A percentile compares a stretch with the other conserved stretches of the same genome.
Conservation (phyloP, 2,113 vertebrate genomes). For the Patagioenas fasciata region DNA sequence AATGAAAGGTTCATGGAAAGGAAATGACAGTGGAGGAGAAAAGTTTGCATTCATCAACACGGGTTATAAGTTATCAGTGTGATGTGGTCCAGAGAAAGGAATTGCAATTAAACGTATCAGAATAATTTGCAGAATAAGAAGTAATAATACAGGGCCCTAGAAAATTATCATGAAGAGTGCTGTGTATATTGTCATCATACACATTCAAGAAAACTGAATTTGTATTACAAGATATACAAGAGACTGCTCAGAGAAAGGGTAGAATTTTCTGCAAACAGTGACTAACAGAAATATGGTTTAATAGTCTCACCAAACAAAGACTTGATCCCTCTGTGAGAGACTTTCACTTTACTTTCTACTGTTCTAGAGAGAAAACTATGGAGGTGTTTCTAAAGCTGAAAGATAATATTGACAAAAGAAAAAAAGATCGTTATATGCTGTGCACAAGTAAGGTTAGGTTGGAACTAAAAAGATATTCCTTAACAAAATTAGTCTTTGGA, state of each 20-base stretch:
- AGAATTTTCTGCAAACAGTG: slow-evolving; percentile 43
- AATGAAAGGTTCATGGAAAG: not conserved
- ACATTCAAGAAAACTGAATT: not conserved
- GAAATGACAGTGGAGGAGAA: not conserved
- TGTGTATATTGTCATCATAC: not conserved
- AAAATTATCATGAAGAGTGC: not conserved
- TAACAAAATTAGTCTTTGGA: not conserved
- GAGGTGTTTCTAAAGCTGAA: not conserved
- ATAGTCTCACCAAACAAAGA: slow-evolving; percentile 3
- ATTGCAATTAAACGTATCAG: not conserved
- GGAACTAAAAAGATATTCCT: not conserved
- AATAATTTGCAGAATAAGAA: not conserved
- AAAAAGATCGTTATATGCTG: not conserved
- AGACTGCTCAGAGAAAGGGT: not conserved
- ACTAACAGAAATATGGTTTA: not conserved
- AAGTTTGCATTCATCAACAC: slow-evolving; percentile 9
- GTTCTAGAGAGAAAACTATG: not conserved
- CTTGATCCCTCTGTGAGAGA: slow-evolving; percentile 7
- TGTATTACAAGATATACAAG: not conserved
- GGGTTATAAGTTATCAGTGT: not conserved
- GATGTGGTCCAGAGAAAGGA: not conserved
- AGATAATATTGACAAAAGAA: not conserved
- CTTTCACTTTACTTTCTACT: not conserved
- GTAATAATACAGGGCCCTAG: not conserved
- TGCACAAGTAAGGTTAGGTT: not conserved